phyloP scores from a whole-genome alignment of 2,113 vertebrate species.

The Myrmecophaga tridactyla region DNA sequence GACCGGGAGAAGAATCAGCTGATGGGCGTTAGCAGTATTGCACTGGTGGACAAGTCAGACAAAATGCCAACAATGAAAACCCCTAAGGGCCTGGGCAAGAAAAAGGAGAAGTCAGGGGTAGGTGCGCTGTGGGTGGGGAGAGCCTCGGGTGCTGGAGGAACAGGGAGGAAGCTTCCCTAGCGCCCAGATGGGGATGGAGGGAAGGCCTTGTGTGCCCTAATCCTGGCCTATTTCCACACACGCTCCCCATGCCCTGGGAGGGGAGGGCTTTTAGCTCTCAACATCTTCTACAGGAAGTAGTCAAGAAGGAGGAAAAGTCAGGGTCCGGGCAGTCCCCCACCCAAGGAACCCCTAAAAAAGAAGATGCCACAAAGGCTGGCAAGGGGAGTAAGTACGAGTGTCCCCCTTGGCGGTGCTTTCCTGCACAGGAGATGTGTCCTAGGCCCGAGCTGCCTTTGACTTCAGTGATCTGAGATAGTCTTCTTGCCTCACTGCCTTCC shows the following conservation, averaged over 20 bases:
- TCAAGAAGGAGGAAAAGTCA: slow-evolving; percentile 78
- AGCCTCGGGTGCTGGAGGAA: background rate
- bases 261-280: too few species aligned
- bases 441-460: background rate
- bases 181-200: background rate
- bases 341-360: slow-evolving; percentile 72
- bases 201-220: background rate
- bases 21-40: background rate
- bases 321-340: slow-evolving; percentile 2
- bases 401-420: fast-evolving
- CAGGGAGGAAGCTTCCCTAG: background rate
- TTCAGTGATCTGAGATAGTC: background rate
- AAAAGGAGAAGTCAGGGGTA: slow-evolving; percentile 80
- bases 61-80: slow-evolving; percentile 67
- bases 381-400: slow-evolving; percentile 64
- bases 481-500: background rate
- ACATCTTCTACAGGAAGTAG: slow-evolving; percentile 47
- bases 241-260: too few species aligned
- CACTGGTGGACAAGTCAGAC: slow-evolving; percentile 42
- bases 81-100: slow-evolving; percentile 76
- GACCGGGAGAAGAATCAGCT: slow-evolving; percentile 63
- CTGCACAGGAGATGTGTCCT: background rate
- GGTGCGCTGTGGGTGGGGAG: background rate
- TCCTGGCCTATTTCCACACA: background rate
- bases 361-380: slow-evolving; percentile 64